These are phyloP conservation scores for Chelonus formosanus DNA, from an alignment of 2,888 invertebrate genomes.

Conservation along the genomic window DNA sequence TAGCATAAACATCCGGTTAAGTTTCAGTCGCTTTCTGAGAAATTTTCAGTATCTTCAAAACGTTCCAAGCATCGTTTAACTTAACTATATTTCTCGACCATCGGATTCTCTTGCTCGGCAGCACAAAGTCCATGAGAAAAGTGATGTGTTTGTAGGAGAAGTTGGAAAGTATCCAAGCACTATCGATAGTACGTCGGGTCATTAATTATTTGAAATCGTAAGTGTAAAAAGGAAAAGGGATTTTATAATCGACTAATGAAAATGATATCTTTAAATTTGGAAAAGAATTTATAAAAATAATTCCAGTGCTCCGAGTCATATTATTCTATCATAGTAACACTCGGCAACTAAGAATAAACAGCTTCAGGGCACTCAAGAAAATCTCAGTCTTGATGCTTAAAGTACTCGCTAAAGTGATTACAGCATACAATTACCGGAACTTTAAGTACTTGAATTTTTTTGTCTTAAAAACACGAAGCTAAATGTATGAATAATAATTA, in stretches of 20 bases:
- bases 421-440: too few relatives aligned
- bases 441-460: too few relatives aligned
- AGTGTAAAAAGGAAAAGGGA: neutral
- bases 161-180: constrained; percentile 26
- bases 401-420: too few relatives aligned
- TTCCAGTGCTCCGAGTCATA: too few relatives aligned
- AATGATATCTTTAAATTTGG: too few relatives aligned
- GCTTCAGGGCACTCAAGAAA: too few relatives aligned
- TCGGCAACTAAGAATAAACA: too few relatives aligned
- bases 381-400: too few relatives aligned
- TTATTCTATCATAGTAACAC: too few relatives aligned
- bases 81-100: constrained; percentile 20
- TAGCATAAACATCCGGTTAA: constrained; percentile 28
- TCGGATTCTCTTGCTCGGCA: constrained; percentile 1
- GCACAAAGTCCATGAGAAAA: constrained; percentile 26
- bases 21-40: constrained; percentile 11
- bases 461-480: too few relatives aligned
- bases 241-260: neutral
- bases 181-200: constrained; percentile 24
- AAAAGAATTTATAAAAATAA: too few relatives aligned
- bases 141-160: constrained; percentile 34
- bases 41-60: constrained; percentile 20
- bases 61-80: constrained; percentile 39
- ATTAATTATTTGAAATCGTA: constrained; percentile 24
- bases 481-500: too few relatives aligned